A percentile compares a stretch with the other conserved stretches of the same genome.
Conservation (phyloP, 2,888 invertebrate genomes). For the Operophtera brumata region DNA sequence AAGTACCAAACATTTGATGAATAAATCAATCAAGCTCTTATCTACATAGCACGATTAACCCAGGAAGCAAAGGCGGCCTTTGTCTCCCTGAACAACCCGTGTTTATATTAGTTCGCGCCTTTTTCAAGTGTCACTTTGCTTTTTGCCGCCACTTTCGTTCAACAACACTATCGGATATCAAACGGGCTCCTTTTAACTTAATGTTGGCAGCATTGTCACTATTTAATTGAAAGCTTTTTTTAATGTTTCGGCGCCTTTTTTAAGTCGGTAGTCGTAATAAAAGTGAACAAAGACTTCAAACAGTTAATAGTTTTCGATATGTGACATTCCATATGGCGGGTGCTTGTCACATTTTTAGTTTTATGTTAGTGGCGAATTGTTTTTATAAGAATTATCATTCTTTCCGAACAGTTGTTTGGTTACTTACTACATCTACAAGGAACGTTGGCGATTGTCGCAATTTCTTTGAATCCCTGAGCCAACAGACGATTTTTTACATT, state of each 20-base stretch:
- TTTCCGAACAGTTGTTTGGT: background rate
- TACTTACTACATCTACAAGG: too few relatives aligned
- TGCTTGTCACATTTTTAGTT: constrained; percentile 67
- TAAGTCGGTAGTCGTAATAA: constrained; percentile 69
- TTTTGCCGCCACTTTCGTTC: constrained; percentile 67
- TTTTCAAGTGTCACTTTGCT: constrained; percentile 80
- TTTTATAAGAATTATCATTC: constrained; percentile 28
- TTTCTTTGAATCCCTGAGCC: too few relatives aligned
- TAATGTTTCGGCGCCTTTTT: constrained; percentile 63
- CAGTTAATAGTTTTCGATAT: constrained; percentile 56
- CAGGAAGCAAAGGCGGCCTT: constrained; percentile 37
- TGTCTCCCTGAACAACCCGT: constrained; percentile 60
- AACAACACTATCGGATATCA: constrained; percentile 79
- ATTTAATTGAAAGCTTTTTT: constrained; percentile 73
- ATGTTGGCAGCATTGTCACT: constrained; percentile 74
- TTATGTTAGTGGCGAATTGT: constrained; percentile 56
- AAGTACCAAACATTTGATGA: constrained; percentile 2
- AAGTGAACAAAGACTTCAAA: constrained; percentile 72
- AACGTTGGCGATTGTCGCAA: too few relatives aligned
- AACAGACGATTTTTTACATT: too few relatives aligned
- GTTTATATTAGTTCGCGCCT: constrained; percentile 77
- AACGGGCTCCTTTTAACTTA: constrained; percentile 58
- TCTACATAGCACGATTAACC: constrained; percentile 39
- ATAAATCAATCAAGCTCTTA: constrained; percentile 31
- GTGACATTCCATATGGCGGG: constrained; percentile 69